Base-by-base conservation (phyloP, 53 echinoderm and acorn worm species). In the Luidia sarsii region DNA sequence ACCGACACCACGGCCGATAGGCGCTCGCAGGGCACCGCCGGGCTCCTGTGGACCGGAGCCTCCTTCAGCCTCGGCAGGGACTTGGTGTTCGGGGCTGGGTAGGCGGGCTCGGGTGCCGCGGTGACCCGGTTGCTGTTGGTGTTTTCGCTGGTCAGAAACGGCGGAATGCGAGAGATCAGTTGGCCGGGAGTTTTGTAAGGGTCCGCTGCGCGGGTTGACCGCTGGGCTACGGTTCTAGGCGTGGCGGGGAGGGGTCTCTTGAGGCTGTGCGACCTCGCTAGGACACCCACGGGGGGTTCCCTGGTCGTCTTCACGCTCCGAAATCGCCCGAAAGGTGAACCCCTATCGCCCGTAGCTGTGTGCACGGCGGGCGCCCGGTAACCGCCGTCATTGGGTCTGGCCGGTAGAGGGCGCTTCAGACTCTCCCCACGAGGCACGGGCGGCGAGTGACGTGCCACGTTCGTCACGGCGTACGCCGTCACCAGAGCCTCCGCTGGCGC, bases 201-300 rank as follows among this genome's bases (percentile, higher is more conserved):
- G 46, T 75, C 75, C 2, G 75, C 59, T 11, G 75, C 60, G 39
- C 46, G 43, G 32, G 18, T 59, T 0, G 24, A 15, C 9, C 45
- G 45, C 15, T 10, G n/a, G 27, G 6, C 2, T 21, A 14, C 59
- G 10, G 41, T 46, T 24, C 39, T 31, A 7, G 83, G 83, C 33
- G 70, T 72, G 16, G 84, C 84, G 25, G 84, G 84, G 11, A 84
- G 65, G 6, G 84, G 84, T 34, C 84, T 46, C 37, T 84, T 48
- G 2, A 84, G 65, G 49, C 71, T 84, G 37, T 50, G 49, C 2
- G 71, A 72, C 16, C 84, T 62, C 28, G 71, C 71, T 18, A 75
- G 41, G 2, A 60, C 75, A 1, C 75, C 75, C 4, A 75, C 75
- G 14, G 60, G 59, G 2, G 75, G 75, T 27, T 75, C 57, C 3